phyloP scores from a whole-genome alignment of 2,113 vertebrate genomes.

The Notiomystis cincta region DNA sequence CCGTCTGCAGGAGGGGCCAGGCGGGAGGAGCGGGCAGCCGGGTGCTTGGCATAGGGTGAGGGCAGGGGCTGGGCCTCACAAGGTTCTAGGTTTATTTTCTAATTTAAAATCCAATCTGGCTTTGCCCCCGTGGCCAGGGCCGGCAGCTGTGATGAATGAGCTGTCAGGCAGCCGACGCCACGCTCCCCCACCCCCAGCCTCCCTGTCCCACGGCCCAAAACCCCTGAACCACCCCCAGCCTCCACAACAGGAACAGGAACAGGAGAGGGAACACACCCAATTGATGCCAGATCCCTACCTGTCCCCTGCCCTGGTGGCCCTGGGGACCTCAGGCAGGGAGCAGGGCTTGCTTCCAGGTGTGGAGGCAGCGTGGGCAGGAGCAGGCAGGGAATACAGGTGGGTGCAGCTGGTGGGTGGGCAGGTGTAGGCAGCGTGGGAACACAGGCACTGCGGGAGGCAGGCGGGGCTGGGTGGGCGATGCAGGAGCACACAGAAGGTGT shows the following conservation, averaged over 20 bases:
- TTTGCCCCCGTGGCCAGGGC: constrained; percentile 37
- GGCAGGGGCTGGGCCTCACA: neutral
- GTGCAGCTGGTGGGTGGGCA: neutral
- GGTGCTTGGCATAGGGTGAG: neutral
- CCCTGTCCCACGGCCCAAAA: neutral
- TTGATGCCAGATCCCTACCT: neutral
- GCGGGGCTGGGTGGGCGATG: neutral
- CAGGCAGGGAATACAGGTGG: neutral
- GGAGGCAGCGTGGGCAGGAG: neutral
- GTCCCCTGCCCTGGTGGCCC: neutral
- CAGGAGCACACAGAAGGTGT: neutral
- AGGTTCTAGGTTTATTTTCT: constrained; percentile 43
- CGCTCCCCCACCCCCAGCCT: neutral
- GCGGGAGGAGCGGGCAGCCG: accelerated
- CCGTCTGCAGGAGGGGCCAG: neutral
- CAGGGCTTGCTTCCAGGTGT: neutral
- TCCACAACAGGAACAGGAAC: too few relatives aligned
- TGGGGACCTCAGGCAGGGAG: neutral
- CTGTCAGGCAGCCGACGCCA: neutral
- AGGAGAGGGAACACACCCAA: accelerated
- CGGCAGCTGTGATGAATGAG: constrained; percentile 67
- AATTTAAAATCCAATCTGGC: constrained; percentile 76
- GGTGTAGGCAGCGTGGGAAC: neutral
- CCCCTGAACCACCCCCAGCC: neutral
- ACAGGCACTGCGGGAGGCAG: neutral